Conservation (phyloP, 2,113 vertebrate genomes). For the Cepphus grylle region DNA sequence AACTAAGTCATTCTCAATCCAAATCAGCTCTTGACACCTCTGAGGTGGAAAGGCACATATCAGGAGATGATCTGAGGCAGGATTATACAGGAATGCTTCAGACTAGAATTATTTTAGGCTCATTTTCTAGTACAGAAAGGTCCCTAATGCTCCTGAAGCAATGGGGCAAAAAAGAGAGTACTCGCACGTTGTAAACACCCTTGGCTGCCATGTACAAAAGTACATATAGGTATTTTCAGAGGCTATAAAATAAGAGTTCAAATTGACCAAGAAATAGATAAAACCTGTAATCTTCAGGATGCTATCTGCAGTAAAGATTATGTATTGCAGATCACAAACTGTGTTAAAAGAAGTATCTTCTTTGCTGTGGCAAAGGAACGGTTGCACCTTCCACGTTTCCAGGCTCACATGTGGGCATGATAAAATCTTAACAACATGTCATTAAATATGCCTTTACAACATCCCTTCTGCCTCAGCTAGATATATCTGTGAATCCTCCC, state of each 20-base stretch:
- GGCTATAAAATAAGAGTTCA: not conserved
- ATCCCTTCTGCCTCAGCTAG: not conserved
- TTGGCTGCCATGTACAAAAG: not conserved
- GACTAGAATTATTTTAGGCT: not conserved
- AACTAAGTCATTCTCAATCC: not conserved
- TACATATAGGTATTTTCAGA: not conserved
- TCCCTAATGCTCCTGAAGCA: not conserved
- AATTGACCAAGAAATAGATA: slow-evolving; percentile 24
- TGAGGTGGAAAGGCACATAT: not conserved
- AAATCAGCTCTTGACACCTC: not conserved
- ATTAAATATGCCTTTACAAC: slow-evolving; percentile 52
- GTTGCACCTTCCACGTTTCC: not conserved
- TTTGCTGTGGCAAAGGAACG: not conserved
- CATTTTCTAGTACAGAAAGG: not conserved
- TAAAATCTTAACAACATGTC: slow-evolving; percentile 51
- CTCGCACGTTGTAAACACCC: not conserved
- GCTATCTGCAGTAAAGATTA: slow-evolving; percentile 19
- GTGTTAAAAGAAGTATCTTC: not conserved
- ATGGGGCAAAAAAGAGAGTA: not conserved
- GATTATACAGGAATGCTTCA: not conserved
- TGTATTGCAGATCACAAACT: slow-evolving; percentile 8
- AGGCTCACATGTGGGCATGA: not conserved
- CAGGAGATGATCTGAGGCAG: not conserved
- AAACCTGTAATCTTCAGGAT: slow-evolving; percentile 15
- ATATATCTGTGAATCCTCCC: slow-evolving; percentile 30